Percentiles rank a stretch among this genome's conserved stretches.
Evolutionary conservation across 1,140 invertebrate genomes (phyloP).

Genomic region (Drosophila guanche): DNA sequence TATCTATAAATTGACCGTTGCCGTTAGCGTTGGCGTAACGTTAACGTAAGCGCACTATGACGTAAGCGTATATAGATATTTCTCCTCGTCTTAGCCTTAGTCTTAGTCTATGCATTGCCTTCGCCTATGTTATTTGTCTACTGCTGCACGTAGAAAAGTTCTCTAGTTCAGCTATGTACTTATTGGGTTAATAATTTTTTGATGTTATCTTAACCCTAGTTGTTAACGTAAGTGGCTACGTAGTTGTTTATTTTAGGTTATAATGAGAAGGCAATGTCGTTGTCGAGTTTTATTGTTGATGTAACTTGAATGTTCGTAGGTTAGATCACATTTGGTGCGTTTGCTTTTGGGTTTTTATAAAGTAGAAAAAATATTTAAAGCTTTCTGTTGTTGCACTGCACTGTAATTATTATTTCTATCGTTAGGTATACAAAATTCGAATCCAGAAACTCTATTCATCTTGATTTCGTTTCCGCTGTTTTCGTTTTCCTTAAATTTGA

Average conservation of each 20-base stretch:
- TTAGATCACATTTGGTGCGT: conserved; percentile 79
- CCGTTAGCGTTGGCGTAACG: conserved; percentile 55
- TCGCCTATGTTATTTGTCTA: conserved; percentile 18
- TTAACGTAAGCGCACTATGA: conserved; percentile 63
- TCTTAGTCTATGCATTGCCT: conserved; percentile 64
- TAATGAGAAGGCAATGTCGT: conserved; percentile 78
- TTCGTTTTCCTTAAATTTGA: conserved; percentile 41
- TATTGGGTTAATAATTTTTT: conserved; percentile 7
- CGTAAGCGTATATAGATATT: conserved; percentile 31
- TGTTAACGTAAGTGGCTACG: conserved; percentile 41
- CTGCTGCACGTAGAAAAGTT: conserved; percentile 64
- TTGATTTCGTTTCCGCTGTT: conserved; percentile 51
- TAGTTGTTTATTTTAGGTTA: conserved; percentile 51
- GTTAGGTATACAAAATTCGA: conserved; percentile 41
- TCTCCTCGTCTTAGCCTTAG: conserved; percentile 46
- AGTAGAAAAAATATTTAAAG: conserved; percentile 80
- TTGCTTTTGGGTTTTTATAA: conserved; percentile 46
- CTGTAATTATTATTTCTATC: conserved; percentile 27
- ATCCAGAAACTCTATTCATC: conserved; percentile 23
- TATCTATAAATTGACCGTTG: conserved; percentile 64
- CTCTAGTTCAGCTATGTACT: conserved; percentile 15
- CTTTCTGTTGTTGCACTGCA: conserved; percentile 51
- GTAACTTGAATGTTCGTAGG: conserved; percentile 40
- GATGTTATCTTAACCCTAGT: conserved; percentile 24
- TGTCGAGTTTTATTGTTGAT: conserved; percentile 65